A percentile compares a stretch with the other conserved stretches of the same genome.
Evolutionary conservation across 2,797 vertebrate species (phyloP).

Genomic region (Nannoperca obscura): DNA sequence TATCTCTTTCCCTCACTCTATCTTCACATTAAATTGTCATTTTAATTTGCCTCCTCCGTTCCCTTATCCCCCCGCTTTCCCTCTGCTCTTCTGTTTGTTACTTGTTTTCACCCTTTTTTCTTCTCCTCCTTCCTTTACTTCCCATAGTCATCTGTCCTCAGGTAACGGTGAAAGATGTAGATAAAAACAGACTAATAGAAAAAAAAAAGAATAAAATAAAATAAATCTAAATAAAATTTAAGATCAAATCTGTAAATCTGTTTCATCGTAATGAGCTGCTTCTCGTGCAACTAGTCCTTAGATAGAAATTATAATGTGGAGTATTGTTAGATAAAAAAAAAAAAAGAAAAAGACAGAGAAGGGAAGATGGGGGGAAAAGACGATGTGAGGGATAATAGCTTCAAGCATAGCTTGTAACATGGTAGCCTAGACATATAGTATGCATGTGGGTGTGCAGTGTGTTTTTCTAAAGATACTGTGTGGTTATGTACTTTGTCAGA

Average conservation of each 20-base stretch:
- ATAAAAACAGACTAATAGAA: constrained; percentile 32
- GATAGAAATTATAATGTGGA: constrained; percentile 45
- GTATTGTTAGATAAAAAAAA: constrained; percentile 32
- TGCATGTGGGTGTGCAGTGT: neutral
- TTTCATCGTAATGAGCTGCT: constrained; percentile 44
- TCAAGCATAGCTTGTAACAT: constrained; percentile 12
- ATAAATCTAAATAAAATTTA: constrained; percentile 17
- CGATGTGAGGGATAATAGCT: constrained; percentile 14
- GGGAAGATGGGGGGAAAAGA: neutral
- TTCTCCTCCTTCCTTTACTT: constrained; percentile 3
- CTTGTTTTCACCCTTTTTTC: neutral
- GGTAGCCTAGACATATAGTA: neutral
- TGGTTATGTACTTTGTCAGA: neutral
- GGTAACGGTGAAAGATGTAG: constrained; percentile 35
- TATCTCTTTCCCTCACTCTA: constrained; percentile 28
- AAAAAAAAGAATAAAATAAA: constrained; percentile 27
- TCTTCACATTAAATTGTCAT: constrained; percentile 21
- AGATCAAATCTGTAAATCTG: constrained; percentile 31
- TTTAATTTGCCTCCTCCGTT: neutral
- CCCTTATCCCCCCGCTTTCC: neutral
- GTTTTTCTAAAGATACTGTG: neutral
- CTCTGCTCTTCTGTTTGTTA: neutral
- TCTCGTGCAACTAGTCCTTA: constrained; percentile 48
- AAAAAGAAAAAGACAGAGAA: neutral
- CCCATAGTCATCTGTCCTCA: neutral